phyloP scores from a whole-genome alignment of 1,140 invertebrate genomes.

The Trinorchestia longiramus region DNA sequence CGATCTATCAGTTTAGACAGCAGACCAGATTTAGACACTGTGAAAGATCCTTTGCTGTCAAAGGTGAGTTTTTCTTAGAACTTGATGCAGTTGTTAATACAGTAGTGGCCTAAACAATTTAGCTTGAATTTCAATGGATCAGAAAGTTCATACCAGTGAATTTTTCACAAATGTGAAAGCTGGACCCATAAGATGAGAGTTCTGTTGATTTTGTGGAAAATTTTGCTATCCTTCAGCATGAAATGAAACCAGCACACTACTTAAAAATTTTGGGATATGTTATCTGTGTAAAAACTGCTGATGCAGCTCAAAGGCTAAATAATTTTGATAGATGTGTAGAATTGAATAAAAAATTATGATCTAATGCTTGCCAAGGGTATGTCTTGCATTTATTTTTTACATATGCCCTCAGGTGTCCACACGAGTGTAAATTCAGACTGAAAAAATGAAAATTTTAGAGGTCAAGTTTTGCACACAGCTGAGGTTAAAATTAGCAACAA shows the following conservation, averaged over 20 bases:
- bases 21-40: background rate
- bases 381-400: too few species aligned
- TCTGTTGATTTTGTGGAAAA: background rate
- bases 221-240: background rate
- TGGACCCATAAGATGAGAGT: background rate
- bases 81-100: background rate
- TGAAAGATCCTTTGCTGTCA: slow-evolving; percentile 16
- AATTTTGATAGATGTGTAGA: too few species aligned
- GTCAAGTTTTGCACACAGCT: too few species aligned
- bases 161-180: background rate
- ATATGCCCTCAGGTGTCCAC: background rate
- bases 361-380: too few species aligned
- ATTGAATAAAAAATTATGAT: too few species aligned
- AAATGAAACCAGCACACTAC: too few species aligned
- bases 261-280: too few species aligned
- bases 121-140: background rate
- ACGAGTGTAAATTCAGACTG: background rate
- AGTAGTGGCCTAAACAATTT: background rate
- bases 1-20: slow-evolving; percentile 10
- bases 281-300: background rate
- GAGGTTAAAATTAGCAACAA: too few species aligned
- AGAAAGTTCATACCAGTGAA: background rate
- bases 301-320: background rate
- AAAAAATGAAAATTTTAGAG: too few species aligned
- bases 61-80: background rate